Percentiles rank a stretch among this genome's conserved stretches.
Evolutionary conservation across 2,113 vertebrate genomes (phyloP).

Genomic region (Tyto alba): DNA sequence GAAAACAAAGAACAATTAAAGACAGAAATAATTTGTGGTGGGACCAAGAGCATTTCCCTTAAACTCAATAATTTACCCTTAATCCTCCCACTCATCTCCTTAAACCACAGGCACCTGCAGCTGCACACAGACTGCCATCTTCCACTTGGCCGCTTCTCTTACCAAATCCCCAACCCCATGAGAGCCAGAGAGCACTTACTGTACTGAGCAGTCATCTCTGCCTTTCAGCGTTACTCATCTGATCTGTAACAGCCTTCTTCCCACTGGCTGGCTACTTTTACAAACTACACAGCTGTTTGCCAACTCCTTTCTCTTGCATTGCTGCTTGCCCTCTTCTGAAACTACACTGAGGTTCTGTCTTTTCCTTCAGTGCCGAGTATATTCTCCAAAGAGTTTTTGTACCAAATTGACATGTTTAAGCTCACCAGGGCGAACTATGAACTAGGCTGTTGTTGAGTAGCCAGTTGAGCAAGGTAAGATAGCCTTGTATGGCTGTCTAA

Average conservation of each 20-base stretch:
- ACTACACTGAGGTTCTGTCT: background rate
- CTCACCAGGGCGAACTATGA: background rate
- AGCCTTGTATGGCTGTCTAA: background rate
- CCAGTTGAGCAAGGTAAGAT: background rate
- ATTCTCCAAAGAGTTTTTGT: background rate
- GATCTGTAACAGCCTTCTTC: background rate
- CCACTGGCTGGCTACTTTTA: background rate
- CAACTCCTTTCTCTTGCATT: background rate
- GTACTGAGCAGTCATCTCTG: background rate
- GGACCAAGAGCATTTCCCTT: background rate
- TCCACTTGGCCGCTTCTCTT: background rate
- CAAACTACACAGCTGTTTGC: background rate
- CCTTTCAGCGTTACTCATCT: background rate
- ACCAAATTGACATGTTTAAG: background rate
- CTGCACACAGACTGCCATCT: background rate
- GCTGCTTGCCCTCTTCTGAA: background rate
- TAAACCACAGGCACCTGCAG: background rate
- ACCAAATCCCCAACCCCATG: background rate
- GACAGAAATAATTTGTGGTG: background rate
- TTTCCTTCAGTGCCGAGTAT: background rate
- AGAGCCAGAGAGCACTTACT: background rate
- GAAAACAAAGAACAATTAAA: background rate
- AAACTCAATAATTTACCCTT: background rate
- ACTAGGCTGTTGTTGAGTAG: background rate
- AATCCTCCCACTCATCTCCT: background rate